phyloP scores from a whole-genome alignment of 2,888 invertebrate species.

The Ethmia dodecea region DNA sequence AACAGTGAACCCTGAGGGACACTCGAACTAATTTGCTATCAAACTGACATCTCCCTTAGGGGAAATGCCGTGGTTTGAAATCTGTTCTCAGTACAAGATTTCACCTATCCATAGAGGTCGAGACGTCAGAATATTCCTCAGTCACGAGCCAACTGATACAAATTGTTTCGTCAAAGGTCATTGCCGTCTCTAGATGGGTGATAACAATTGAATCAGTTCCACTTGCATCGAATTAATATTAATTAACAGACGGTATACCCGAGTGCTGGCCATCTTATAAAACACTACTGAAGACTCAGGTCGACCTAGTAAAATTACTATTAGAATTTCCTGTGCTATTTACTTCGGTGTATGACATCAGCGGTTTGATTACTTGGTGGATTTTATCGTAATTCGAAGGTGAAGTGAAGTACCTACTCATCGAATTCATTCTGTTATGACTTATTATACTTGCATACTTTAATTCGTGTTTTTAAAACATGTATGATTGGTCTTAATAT shows the following conservation, averaged over 20 bases:
- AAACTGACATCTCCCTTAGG: neutral
- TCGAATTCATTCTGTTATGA: too few species aligned
- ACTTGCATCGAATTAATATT: conserved; percentile 73
- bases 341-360: conserved; percentile 54
- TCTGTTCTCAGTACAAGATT: conserved; percentile 4
- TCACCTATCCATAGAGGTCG: conserved; percentile 19
- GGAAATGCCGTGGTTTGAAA: neutral
- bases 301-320: conserved; percentile 34
- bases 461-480: too few species aligned
- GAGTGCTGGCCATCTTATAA: conserved; percentile 36
- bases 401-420: too few species aligned
- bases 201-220: conserved; percentile 76
- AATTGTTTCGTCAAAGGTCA: conserved; percentile 65
- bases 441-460: too few species aligned
- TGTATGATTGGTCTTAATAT: too few species aligned
- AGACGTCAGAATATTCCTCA: conserved; percentile 26
- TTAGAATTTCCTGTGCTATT: conserved; percentile 41
- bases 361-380: conserved; percentile 34
- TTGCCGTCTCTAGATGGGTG: conserved; percentile 60
- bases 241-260: conserved; percentile 55
- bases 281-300: conserved; percentile 26
- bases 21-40: conserved; percentile 2
- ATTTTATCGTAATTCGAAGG: too few species aligned
- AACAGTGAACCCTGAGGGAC: conserved; percentile 1
- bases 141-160: conserved; percentile 32